Base-by-base conservation (phyloP, 2,888 invertebrate species). In the Drosophila prostipennis region DNA sequence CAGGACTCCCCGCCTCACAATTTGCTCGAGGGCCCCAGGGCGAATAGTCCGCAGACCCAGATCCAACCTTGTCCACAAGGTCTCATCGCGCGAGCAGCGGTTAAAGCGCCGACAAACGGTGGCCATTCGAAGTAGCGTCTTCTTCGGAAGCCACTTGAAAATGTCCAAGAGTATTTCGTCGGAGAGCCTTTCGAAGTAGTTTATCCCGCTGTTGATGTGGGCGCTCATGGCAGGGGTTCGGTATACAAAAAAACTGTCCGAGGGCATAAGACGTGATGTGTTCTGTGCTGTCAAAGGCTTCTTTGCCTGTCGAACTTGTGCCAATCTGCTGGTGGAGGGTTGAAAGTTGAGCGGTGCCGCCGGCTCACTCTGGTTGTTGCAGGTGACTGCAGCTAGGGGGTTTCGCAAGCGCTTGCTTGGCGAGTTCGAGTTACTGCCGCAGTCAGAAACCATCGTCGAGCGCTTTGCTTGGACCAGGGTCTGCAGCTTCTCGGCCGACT, bases 91-190 rank as follows among this genome's bases (percentile, higher is more conserved):
- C 3, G 95, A 94, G 71, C 98, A 93, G 76, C 95, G 92, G 89
- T 95, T 94, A 94, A 98, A 98, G 78, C 97, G 94, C 89, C 94
- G 94, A 91, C 96, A 96, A 45, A 96, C 96, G 80, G 95, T 92
- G 76, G 96, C 94, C 77, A 96, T 95, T 68, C 94, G 94, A 0
- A 94, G 93, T n/a, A 97, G 92, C 0, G 94, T 93, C 70, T 94
- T 93, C 87, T 97, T 97, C 0, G 97, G 96, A 56, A 98, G 93
- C 95, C 95, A 96, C 74, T 95, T 94, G 81, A 98, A 95, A 56
- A 98, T 95, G 74, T 94, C 94, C 23, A 98, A 92, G 45, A 98
- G 94, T 82, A 98, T 95, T 92, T 98, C 98, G 91, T 98, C 98
- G 0, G 98, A 97, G 6, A 93, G 92, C 16, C 93, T 93, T 2